Conservation (phyloP, 2,797 vertebrate genomes). For the Lagorchestes hirsutus region DNA sequence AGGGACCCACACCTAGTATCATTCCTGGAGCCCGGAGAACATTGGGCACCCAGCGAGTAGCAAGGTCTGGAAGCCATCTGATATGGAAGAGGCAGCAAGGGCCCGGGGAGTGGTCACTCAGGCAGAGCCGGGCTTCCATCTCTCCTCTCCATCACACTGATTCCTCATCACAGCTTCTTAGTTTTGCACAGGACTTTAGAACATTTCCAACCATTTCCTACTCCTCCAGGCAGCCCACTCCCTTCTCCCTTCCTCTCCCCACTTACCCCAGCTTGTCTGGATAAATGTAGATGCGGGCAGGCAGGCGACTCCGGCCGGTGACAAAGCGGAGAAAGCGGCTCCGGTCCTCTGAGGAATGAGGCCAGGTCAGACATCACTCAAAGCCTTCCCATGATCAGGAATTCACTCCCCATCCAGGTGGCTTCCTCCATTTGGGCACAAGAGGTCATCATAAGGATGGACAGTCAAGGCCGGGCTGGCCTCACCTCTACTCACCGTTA, state of each 20-base stretch:
- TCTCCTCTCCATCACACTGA: background rate
- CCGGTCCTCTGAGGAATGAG: constrained; percentile 93
- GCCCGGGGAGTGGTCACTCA: background rate
- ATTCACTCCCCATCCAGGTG: background rate
- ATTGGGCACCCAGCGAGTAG: background rate
- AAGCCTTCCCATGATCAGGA: no score
- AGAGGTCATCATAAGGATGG: background rate
- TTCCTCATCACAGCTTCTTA: background rate
- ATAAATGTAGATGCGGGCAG: constrained; percentile 96
- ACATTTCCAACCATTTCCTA: background rate
- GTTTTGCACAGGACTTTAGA: background rate
- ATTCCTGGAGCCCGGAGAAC: background rate
- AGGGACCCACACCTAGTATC: background rate
- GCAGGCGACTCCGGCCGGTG: constrained; percentile 97
- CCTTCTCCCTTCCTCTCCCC: background rate
- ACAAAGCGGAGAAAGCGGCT: constrained; percentile 98
- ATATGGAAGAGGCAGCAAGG: background rate
- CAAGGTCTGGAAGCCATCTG: background rate
- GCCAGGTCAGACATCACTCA: constrained; percentile 58
- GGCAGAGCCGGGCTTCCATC: background rate
- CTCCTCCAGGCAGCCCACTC: no score
- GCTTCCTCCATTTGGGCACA: background rate
- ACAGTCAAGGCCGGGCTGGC: background rate
- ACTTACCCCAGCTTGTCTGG: constrained; percentile 96
- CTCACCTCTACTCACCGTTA: constrained; percentile 89